Evolutionary conservation across 2,888 invertebrate species (phyloP).

Genomic region (Volucella bombylans): DNA sequence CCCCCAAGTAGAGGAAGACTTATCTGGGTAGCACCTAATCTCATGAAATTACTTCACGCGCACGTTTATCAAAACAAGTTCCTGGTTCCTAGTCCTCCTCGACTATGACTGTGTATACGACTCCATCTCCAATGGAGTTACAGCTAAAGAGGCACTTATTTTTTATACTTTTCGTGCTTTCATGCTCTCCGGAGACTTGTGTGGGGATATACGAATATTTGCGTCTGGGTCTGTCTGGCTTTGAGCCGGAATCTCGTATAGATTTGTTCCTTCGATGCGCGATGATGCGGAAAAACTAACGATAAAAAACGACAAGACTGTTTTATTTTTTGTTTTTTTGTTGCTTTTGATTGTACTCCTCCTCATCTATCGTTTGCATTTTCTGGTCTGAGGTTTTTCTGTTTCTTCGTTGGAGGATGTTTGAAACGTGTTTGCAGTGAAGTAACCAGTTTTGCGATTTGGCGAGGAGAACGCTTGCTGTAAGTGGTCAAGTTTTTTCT

Average conservation of each 20-base stretch:
- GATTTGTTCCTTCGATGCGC: slow-evolving; percentile 54
- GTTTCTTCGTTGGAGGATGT: slow-evolving; percentile 51
- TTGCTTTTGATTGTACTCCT: neutral
- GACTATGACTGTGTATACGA: neutral
- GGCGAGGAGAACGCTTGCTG: slow-evolving; percentile 24
- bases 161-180: slow-evolving; percentile 23
- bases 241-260: slow-evolving; percentile 40
- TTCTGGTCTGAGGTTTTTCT: slow-evolving; percentile 21
- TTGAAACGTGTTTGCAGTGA: slow-evolving; percentile 63
- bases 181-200: slow-evolving; percentile 29
- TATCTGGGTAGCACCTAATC: slow-evolving; percentile 68
- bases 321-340: slow-evolving; percentile 11
- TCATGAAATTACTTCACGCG: slow-evolving; percentile 73
- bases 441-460: slow-evolving; percentile 68
- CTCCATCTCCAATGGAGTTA: too few species aligned
- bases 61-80: slow-evolving; percentile 72
- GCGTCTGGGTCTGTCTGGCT: slow-evolving; percentile 59
- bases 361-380: slow-evolving; percentile 13
- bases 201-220: slow-evolving; percentile 12
- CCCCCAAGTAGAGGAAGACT: slow-evolving; percentile 41
- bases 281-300: slow-evolving; percentile 64
- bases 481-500: slow-evolving; percentile 54
- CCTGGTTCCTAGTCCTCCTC: slow-evolving; percentile 5
- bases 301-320: slow-evolving; percentile 11
- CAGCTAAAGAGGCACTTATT: slow-evolving; percentile 1